Base-by-base conservation (phyloP, 1,140 invertebrate species). In the Homalodisca vitripennis region DNA sequence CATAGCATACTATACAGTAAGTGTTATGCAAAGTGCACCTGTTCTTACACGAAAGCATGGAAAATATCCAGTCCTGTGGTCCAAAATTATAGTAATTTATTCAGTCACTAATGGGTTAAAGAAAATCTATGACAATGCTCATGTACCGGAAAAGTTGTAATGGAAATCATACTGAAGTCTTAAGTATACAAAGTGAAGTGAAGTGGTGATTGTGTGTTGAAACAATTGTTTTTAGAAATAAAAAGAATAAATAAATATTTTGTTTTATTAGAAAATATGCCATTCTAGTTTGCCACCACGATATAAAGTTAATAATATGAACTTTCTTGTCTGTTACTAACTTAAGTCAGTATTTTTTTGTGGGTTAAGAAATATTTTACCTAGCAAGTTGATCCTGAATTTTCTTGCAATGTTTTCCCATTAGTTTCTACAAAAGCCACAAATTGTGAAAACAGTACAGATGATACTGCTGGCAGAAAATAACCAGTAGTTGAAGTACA, bases 371-470 rank as follows among this genome's bases (percentile, higher is more conserved):
- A 10, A 17, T 6, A 10, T 41, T 41, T 17, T 41, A 10, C 34
- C 17, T 41, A 17, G 6, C 6, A 41, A 41, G 34, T 41, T 41
- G 6, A 6, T 41, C 6, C 34, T 41, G 34, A 10, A 41, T 92
- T 92, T 80, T 93, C 83, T 70, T 89, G 84, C 30, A 92, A 82
- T 57, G 84, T 87, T 79, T 90, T 88, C 14, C 89, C 89, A 79
- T 92, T 93, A 0, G 92, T 94, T 80, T 94, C 92, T 0, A 91
- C 90, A 12, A 94, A 83, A 68, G 87, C 82, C n/a, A 55, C 80
- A 82, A 26, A 89, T 78, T 0, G 85, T 83, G 75, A 88, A 90
- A 1, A 27, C 13, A 22, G 30, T 12, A 48, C 89, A 84, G 0
- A 85, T 29, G 12, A 88, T 79, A 53, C 89, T 90, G 77, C 86